Base-by-base conservation (phyloP, 2,888 invertebrate species). In the Trichopria drosophilae region DNA sequence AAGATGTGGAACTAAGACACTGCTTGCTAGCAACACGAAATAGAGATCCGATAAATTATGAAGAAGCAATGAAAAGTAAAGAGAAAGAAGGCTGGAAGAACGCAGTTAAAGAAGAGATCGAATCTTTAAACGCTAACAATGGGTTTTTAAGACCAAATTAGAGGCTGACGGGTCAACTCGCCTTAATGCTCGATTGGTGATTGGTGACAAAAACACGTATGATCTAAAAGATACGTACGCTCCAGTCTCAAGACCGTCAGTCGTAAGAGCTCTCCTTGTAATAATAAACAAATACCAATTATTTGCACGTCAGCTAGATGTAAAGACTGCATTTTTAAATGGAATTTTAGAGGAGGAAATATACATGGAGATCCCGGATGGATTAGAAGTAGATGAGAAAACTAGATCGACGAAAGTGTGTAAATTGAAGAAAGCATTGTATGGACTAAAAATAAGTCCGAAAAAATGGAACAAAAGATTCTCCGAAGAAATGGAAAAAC, bases 301-400 rank as follows among this genome's bases (percentile, higher is more conserved):
- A 13, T 42, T 55, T 2, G 32, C 51, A 22, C 18, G 45, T 39
- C 57, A 58, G 51, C 32, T 58, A 34, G 58, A 60, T 23, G 54
- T 58, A n/a, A 57, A 55, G 34, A 60, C 58, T 20, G 63, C 61
- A 5, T 64, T 64, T 39, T 32, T 65, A 6, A 55, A 63, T 31
- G 59, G 59, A 23, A 35, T 5, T 3, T 12, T 51, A 19, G 44
- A 55, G 3, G 43, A 50, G 13, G 39, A 35, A 12, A 36, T 53
- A 4, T 51, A 44, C 13, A 57, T 57, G 50, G 49, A 52, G 28
- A 57, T 57, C 24, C 51, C 55, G 32, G 50, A 52, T 4, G 57
- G 53, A 3, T n/a, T 32, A 12, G 34, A 47, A 12, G 10, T 3
- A 10, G n/a, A 22, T 12, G 18, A 37, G 9, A 20, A 35, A 16